Evolutionary conservation across 2,888 invertebrate genomes (phyloP), one percentile per base, ranked within the genome.

Genomic region (Hirtodrosophila trivittata): DNA sequence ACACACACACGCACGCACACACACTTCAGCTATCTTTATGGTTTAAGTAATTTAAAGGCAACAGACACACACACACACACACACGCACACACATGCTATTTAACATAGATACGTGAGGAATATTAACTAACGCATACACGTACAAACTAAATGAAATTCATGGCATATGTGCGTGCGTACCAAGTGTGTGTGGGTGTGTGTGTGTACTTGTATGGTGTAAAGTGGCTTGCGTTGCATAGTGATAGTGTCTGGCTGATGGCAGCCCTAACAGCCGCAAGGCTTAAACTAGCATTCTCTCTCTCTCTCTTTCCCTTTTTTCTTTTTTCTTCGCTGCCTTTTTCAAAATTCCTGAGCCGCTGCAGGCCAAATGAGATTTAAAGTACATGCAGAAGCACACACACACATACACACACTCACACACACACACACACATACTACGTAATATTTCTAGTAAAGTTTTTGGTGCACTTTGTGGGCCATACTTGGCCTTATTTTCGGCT

Each of bases 61-160:
- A 58, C 72, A 67, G 59, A 69, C 60, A 58, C 37, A 60, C 52
- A 46, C 37, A 46, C 39, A 50, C 56, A 64, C 56, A 45, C 39
- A 26, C 47, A 32, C 26, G 45, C 45, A 41, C 46, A 50, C 28
- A 60, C 14, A 42, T 18, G 18, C 45, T 42, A 43, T 71, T 60
- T 42, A 70, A 42, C 54, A 55, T 63, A 72, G 62, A 66, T 74
- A 73, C 80, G 80, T 85, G 80, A 43, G 58, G 67, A 66, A 86
- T 82, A 82, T 84, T 86, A 82, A 82, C 82, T 86, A 82, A 82
- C 84, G 65, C 86, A 82, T 72, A 86, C 82, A 86, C 82, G 82
- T 82, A 58, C 77, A 60, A 62, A 66, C 69, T 82, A 82, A 82
- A 82, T 86, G 81, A 82, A 82, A 82, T 82, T 82, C 86, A 82